These are phyloP conservation scores for Frankliniella intonsa DNA, from an alignment of 2,888 invertebrate genomes.

Conservation along the genomic window DNA sequence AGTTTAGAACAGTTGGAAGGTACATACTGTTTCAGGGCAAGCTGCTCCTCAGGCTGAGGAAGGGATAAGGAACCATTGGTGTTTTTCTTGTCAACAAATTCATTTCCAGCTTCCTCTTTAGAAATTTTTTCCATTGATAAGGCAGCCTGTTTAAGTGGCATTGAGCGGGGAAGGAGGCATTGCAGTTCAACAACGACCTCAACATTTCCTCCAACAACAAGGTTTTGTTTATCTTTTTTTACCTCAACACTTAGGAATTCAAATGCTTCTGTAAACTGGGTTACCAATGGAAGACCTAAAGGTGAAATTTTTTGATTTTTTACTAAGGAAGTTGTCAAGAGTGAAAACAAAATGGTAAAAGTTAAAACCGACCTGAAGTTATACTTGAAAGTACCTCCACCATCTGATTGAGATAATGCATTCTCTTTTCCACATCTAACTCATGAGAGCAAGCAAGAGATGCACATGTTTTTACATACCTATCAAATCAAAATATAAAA, in stretches of 20 bases:
- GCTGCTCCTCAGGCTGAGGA: conserved; percentile 27
- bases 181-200: conserved; percentile 54
- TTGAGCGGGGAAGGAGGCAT: conserved; percentile 60
- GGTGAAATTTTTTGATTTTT: background rate
- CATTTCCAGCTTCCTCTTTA: conserved; percentile 43
- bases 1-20: background rate
- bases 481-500: conserved; percentile 42
- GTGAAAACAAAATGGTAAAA: background rate
- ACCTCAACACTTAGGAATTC: conserved; percentile 1
- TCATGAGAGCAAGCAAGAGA: conserved; percentile 72
- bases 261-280: background rate
- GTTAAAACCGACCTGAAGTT: conserved; percentile 37
- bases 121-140: conserved; percentile 55
- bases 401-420: conserved; percentile 79
- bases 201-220: conserved; percentile 49
- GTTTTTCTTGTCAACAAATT: background rate
- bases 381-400: conserved; percentile 48
- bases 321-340: background rate
- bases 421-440: conserved; percentile 67
- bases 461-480: conserved; percentile 72
- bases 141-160: conserved; percentile 59
- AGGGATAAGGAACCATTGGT: conserved; percentile 28
- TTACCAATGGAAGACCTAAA: background rate
- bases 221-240: conserved; percentile 28
- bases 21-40: background rate